Percentiles rank a stretch among this genome's conserved stretches.
Conservation (phyloP, 2,113 vertebrate genomes). For the Lepidothrix coronata region DNA sequence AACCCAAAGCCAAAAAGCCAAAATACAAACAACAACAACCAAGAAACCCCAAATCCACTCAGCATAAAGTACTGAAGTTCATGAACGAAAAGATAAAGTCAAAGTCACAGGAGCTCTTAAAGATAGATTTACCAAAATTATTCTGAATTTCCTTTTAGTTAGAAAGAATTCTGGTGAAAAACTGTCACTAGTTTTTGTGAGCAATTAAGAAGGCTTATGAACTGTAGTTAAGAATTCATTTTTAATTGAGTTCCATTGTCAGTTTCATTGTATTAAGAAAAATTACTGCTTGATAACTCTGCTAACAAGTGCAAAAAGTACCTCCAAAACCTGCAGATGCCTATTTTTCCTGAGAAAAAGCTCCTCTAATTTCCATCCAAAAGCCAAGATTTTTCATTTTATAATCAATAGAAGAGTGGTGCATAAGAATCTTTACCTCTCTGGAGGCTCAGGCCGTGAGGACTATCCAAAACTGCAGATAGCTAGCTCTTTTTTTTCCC, state of each 20-base stretch:
- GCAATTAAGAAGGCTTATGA: not conserved
- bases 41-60: not conserved
- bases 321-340: constrained; percentile 33
- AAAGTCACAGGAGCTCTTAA: not conserved
- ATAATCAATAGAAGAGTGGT: not conserved
- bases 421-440: not conserved
- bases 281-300: not conserved
- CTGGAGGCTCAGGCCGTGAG: not conserved
- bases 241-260: not conserved
- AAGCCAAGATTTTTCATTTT: not conserved
- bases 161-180: not conserved
- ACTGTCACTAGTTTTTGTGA: not conserved
- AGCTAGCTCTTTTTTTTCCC: not conserved
- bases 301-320: not conserved
- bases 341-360: not conserved
- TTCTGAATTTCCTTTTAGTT: not conserved
- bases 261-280: not conserved
- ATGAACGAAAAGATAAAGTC: not conserved
- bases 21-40: not conserved
- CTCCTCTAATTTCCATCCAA: not conserved
- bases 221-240: not conserved
- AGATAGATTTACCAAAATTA: not conserved
- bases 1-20: no score
- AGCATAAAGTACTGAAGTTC: not conserved
- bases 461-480: not conserved